phyloP scores from a whole-genome alignment of 2,888 invertebrate species.

The Drosophila cognata region DNA sequence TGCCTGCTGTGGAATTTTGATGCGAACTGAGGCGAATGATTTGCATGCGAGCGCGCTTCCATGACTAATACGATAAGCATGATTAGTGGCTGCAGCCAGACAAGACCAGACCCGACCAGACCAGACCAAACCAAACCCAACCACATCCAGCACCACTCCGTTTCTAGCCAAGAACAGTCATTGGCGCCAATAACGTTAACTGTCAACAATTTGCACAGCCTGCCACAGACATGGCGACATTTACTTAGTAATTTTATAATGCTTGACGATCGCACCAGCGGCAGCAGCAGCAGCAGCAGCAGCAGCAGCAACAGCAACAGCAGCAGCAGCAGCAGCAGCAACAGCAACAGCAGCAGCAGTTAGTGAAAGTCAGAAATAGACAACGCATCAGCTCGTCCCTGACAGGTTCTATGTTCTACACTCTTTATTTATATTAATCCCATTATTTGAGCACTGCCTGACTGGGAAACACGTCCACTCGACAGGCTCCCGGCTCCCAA shows the following conservation, averaged over 20 bases:
- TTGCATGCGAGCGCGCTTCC: constrained; percentile 74
- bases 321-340: neutral
- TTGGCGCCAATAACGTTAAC: constrained; percentile 70
- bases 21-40: constrained; percentile 74
- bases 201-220: constrained; percentile 61
- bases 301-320: neutral
- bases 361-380: constrained; percentile 52
- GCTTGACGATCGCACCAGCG: constrained; percentile 16
- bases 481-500: constrained; percentile 8
- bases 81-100: constrained; percentile 64
- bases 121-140: constrained; percentile 1
- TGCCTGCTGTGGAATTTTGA: constrained; percentile 67
- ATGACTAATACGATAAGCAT: constrained; percentile 81
- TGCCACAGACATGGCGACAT: constrained; percentile 66
- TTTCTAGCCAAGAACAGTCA: constrained; percentile 35
- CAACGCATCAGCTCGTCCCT: constrained; percentile 8
- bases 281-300: neutral
- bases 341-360: neutral
- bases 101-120: neutral
- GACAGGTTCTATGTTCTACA: constrained; percentile 20
- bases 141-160: neutral
- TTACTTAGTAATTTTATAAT: constrained; percentile 67
- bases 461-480: constrained; percentile 41
- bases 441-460: constrained; percentile 49
- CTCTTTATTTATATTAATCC: constrained; percentile 49